Conservation (phyloP, 2,888 invertebrate genomes). For the Hipparchia sbordonii region DNA sequence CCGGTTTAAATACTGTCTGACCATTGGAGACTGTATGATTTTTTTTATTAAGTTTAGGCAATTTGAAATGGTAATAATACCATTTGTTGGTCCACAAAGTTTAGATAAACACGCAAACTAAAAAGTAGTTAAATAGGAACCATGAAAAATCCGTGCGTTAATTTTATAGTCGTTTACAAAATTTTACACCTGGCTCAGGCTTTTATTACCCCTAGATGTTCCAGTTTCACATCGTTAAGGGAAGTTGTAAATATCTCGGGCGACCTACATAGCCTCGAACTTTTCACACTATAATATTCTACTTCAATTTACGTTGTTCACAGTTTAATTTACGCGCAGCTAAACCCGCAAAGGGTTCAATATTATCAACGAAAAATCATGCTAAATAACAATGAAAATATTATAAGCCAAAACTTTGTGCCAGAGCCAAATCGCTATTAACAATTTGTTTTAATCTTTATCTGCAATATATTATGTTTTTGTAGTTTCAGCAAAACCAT, state of each 20-base stretch:
- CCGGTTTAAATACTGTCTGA: no score
- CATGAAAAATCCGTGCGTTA: background rate
- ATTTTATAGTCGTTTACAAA: slow-evolving; percentile 1
- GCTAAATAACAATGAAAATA: slow-evolving; percentile 17
- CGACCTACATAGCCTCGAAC: slow-evolving; percentile 32
- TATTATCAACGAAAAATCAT: slow-evolving; percentile 14
- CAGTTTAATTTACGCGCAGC: slow-evolving; percentile 18
- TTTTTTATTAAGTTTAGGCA: no score
- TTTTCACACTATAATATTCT: slow-evolving; percentile 23
- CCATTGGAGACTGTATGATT: no score
- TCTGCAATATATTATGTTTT: no score
- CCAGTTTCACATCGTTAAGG: slow-evolving; percentile 24
- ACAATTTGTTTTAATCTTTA: no score
- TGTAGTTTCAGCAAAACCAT: no score
- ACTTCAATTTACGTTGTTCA: slow-evolving; percentile 20
- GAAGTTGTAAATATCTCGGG: slow-evolving; percentile 36
- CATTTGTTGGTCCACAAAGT: no score
- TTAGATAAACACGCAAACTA: background rate
- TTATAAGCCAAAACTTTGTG: background rate
- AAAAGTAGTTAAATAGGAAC: background rate
- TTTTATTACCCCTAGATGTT: slow-evolving; percentile 20
- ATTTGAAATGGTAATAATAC: no score
- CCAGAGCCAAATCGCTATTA: background rate
- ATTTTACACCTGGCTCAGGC: background rate
- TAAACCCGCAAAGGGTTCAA: slow-evolving; percentile 16